A percentile compares a stretch with the other conserved stretches of the same genome.
Conservation (phyloP, 2,888 invertebrate species). For the Cacoxenus indagator region DNA sequence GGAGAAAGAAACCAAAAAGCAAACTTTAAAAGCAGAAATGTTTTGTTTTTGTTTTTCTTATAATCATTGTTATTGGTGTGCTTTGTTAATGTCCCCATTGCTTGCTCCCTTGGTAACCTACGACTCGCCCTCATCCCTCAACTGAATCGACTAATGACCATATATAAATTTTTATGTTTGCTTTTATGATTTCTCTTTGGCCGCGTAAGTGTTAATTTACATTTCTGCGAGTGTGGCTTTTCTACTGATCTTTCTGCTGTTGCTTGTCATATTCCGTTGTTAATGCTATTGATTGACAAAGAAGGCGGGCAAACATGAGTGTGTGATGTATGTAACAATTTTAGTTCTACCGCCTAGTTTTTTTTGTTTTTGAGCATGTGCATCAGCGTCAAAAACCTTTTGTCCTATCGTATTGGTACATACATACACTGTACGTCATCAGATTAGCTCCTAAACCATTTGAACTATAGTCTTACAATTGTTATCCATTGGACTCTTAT, state of each 20-base stretch:
- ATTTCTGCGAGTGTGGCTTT: neutral
- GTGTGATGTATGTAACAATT: too few species aligned
- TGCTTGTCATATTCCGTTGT: too few species aligned
- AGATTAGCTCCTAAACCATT: too few species aligned
- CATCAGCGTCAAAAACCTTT: too few species aligned
- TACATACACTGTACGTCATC: too few species aligned
- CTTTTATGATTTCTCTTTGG: slow-evolving; percentile 40
- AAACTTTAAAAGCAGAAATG: slow-evolving; percentile 33
- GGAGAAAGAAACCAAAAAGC: neutral
- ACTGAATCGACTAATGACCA: slow-evolving; percentile 52
- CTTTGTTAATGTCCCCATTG: neutral
- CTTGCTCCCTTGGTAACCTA: slow-evolving; percentile 48
- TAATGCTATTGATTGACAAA: too few species aligned
- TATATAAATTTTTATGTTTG: slow-evolving; percentile 44
- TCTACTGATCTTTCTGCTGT: slow-evolving; percentile 31
- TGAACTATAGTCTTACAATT: too few species aligned
- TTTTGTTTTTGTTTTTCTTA: slow-evolving; percentile 18
- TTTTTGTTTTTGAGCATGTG: too few species aligned
- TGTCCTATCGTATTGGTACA: too few species aligned
- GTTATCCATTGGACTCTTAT: too few species aligned
- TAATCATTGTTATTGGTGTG: neutral
- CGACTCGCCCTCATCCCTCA: slow-evolving; percentile 27
- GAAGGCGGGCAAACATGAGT: too few species aligned
- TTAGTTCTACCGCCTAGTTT: too few species aligned
- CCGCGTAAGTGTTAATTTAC: slow-evolving; percentile 1